Evolutionary conservation across 2,888 invertebrate genomes (phyloP).

Genomic region (Slavum lentiscoides): DNA sequence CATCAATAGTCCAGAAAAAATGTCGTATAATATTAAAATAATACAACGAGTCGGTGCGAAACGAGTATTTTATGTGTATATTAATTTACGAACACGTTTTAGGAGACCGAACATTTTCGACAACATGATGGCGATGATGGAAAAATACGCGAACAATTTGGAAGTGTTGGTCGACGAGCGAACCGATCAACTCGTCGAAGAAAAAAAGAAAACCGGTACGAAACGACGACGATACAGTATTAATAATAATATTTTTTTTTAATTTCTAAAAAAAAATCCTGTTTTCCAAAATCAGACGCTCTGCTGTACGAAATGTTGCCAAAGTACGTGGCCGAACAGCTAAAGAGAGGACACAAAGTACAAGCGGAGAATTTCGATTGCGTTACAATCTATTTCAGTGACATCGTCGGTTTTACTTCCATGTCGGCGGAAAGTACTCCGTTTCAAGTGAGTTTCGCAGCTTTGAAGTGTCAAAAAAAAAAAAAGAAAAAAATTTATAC

Average conservation of each 20-base stretch:
- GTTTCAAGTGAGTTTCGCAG: conserved; percentile 66
- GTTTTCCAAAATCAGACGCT: conserved; percentile 66
- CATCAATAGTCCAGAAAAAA: no score
- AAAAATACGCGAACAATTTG: conserved; percentile 93
- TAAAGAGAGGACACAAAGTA: conserved; percentile 86
- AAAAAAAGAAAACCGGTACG: conserved; percentile 92
- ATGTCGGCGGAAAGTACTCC: conserved; percentile 92
- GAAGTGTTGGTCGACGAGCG: conserved; percentile 92
- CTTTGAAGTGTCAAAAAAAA: not conserved
- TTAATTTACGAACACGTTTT: conserved; percentile 49
- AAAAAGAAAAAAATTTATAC: no score
- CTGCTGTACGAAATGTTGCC: conserved; percentile 86
- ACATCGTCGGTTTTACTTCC: conserved; percentile 89
- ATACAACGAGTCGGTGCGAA: not conserved
- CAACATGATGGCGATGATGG: conserved; percentile 98
- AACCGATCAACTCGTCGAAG: conserved; percentile 89
- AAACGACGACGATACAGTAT: not conserved
- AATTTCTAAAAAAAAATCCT: not conserved
- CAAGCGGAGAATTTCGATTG: conserved; percentile 88
- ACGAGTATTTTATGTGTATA: not conserved
- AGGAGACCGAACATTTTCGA: conserved; percentile 96
- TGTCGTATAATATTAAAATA: no score
- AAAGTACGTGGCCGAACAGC: conserved; percentile 85
- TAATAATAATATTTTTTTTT: not conserved
- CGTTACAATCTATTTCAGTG: conserved; percentile 93